Percentiles rank a stretch among this genome's conserved stretches.
These are phyloP conservation scores for Leptobrachium leishanense DNA, from an alignment of 2,113 vertebrate species.

Conservation along the genomic window DNA sequence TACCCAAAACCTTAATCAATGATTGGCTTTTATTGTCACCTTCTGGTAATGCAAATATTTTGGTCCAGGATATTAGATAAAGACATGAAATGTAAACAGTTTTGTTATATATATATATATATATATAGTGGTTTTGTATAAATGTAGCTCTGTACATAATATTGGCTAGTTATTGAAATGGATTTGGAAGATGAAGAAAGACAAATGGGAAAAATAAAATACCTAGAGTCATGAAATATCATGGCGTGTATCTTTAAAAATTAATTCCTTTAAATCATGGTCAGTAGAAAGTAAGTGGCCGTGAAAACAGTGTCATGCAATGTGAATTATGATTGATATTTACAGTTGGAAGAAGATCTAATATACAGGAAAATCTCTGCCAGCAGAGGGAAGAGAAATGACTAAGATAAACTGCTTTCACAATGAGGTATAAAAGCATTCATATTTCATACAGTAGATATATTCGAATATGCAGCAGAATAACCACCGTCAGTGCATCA, in stretches of 20 bases:
- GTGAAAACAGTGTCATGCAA: slow-evolving; percentile 20
- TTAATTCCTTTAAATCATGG: slow-evolving; percentile 13
- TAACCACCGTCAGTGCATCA: slow-evolving; percentile 36
- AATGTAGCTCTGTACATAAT: neutral
- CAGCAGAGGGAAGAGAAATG: slow-evolving; percentile 24
- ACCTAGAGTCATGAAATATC: neutral
- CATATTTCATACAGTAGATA: slow-evolving; percentile 43
- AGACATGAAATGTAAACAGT: no score
- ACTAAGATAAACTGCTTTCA: slow-evolving; percentile 39
- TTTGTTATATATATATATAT: no score
- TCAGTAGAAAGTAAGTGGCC: slow-evolving; percentile 22
- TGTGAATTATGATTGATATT: slow-evolving; percentile 43
- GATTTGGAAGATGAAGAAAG: neutral
- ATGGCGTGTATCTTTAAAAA: neutral
- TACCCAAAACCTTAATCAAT: no score
- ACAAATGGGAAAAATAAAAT: neutral
- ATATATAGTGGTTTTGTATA: neutral
- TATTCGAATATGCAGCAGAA: slow-evolving; percentile 44
- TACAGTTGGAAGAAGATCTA: slow-evolving; percentile 41
- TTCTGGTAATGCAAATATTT: no score
- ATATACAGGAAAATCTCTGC: slow-evolving; percentile 41
- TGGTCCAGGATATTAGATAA: no score
- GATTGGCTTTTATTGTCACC: no score
- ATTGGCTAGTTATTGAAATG: neutral
- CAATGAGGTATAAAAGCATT: slow-evolving; percentile 45